A percentile compares a stretch with the other conserved stretches of the same genome.
Conservation (phyloP, 2,113 vertebrate genomes). For the Sitta europaea region DNA sequence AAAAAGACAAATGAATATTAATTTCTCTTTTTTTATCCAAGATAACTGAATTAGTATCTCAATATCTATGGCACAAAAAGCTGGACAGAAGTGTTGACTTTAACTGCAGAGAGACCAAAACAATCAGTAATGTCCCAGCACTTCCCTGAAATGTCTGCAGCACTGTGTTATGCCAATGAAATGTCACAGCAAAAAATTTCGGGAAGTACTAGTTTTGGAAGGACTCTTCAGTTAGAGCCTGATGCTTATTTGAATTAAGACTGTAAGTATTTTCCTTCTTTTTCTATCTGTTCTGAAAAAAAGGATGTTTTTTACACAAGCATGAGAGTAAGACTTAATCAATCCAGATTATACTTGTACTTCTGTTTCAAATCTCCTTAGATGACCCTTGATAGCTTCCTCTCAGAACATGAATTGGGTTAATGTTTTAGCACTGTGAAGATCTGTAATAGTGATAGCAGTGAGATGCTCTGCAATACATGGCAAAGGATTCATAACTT, state of each 20-base stretch:
- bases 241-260: neutral
- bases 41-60: neutral
- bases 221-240: neutral
- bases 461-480: neutral
- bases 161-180: neutral
- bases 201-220: neutral
- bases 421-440: neutral
- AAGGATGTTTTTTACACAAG: neutral
- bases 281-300: neutral
- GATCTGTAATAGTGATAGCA: neutral
- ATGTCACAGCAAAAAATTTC: neutral
- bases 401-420: neutral
- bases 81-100: neutral
- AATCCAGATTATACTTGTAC: neutral
- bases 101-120: neutral
- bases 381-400: neutral
- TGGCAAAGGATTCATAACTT: neutral
- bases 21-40: neutral
- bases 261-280: neutral
- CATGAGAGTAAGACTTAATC: neutral
- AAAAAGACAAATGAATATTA: neutral
- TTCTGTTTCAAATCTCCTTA: neutral
- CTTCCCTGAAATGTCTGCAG: neutral
- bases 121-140: neutral
- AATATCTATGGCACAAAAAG: neutral